phyloP scores from a whole-genome alignment of 1,140 invertebrate species.

The Zaprionus lachaisei region DNA sequence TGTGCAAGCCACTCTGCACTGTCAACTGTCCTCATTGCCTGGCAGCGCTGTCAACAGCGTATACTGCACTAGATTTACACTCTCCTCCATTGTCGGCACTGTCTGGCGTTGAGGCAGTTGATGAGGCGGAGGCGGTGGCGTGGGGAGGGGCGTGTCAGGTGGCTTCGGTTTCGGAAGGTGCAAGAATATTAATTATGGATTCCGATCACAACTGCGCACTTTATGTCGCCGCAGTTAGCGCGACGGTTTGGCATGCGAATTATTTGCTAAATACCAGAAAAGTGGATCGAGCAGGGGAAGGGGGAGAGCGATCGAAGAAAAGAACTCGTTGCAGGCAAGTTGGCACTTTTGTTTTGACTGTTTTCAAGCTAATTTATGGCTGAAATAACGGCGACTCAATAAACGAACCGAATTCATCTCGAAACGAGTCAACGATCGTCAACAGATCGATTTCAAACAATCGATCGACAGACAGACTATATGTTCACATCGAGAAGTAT shows the following conservation, averaged over 20 bases:
- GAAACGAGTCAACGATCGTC: slow-evolving; percentile 36
- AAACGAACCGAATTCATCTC: background rate
- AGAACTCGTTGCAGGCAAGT: slow-evolving; percentile 14
- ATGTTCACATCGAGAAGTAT: background rate
- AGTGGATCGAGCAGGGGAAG: slow-evolving; percentile 39
- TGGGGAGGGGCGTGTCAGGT: background rate
- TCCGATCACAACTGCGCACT: slow-evolving; percentile 78
- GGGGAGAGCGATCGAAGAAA: background rate
- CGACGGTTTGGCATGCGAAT: slow-evolving; percentile 71
- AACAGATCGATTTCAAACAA: slow-evolving; percentile 38
- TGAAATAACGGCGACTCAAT: slow-evolving; percentile 35
- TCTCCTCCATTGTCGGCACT: slow-evolving; percentile 3
- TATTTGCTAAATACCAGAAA: slow-evolving; percentile 78
- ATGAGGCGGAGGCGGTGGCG: background rate
- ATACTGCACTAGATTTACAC: slow-evolving; percentile 50
- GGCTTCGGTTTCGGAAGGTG: slow-evolving; percentile 68
- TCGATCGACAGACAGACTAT: slow-evolving; percentile 7
- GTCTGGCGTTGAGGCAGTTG: background rate
- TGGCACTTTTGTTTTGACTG: slow-evolving; percentile 13
- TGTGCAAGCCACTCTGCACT: slow-evolving; percentile 11
- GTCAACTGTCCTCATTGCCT: slow-evolving; percentile 2
- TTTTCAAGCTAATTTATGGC: slow-evolving; percentile 51
- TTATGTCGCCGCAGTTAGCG: slow-evolving; percentile 70
- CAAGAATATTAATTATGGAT: slow-evolving; percentile 84
- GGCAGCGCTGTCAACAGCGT: background rate